Conservation (phyloP, 1,140 invertebrate genomes). For the Tyrophagus putrescentiae region DNA sequence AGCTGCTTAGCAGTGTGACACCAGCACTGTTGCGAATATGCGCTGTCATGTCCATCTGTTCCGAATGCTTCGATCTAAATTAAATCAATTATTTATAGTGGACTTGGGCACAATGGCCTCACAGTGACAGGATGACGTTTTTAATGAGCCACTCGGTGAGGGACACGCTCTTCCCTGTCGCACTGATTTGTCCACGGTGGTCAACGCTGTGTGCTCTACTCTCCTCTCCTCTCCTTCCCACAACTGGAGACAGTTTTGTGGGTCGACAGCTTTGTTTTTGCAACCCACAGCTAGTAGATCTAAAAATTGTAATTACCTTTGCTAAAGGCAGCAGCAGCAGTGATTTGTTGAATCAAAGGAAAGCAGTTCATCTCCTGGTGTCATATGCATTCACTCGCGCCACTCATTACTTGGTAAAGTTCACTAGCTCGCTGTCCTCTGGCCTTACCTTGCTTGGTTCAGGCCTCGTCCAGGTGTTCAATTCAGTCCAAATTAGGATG, state of each 20-base stretch:
- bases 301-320: too few species aligned
- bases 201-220: too few species aligned
- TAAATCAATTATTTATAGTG: conserved; percentile 15
- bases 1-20: background rate
- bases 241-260: too few species aligned
- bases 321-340: too few species aligned
- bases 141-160: conserved; percentile 4
- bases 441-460: too few species aligned
- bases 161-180: background rate
- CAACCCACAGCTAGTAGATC: background rate
- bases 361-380: too few species aligned
- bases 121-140: conserved; percentile 10
- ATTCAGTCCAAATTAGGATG: conserved; percentile 7
- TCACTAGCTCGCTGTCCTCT: too few species aligned
- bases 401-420: too few species aligned
- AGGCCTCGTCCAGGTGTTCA: conserved; percentile 14
- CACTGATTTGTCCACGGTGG: conserved; percentile 6
- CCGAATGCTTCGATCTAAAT: conserved; percentile 7
- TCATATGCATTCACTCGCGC: too few species aligned
- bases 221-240: too few species aligned
- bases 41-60: conserved; percentile 12
- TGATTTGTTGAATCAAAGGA: too few species aligned
- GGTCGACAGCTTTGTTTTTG: background rate
- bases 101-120: background rate
- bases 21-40: too few species aligned